Base-by-base conservation (phyloP, 2,797 vertebrate species). In the Gymnocypris eckloni region DNA sequence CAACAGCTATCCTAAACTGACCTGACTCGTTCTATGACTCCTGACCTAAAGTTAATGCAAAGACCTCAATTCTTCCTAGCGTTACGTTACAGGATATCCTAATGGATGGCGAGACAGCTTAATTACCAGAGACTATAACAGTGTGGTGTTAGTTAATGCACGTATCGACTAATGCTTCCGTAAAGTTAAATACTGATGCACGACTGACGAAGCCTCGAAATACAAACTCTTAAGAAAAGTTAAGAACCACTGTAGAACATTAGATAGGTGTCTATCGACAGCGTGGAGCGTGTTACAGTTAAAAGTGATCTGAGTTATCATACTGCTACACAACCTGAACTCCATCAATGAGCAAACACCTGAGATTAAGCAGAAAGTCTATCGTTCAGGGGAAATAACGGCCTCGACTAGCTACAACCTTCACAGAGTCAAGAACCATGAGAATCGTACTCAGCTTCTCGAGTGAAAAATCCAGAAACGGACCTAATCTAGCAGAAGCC, bases 11-110 rank as follows among this genome's bases (percentile, higher is more conserved):
- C 76, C 66, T 85, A 85, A 85, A 59, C n/a, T n/a, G n/a, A n/a
- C n/a, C n/a, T n/a, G n/a, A n/a, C 61, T 70, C 20, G 4, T 79
- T 79, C 76, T 93, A 94, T 87, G 88, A 91, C 84, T 90, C 89
- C 90, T 92, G 91, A 92, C 93, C 92, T 94, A 93, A 93, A 89
- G 92, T 92, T 91, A 94, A 94, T 93, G 92, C 67, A 92, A 90
- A 88, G 92, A 91, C 91, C 91, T 89, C 89, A 90, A 85, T 92
- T 93, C 92, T 90, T 90, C 85, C 88, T 92, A 90, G 92, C 89
- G 91, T 93, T 72, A 85, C 39, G 50, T 92, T 94, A 95, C 86
- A 91, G 91, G 85, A 92, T 92, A 93, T 94, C 91, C 92, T 92
- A 92, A 91, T 94, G 90, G 93, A 92, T 91, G 92, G 95, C 89